Percentiles rank a stretch among this genome's conserved stretches.
These are phyloP conservation scores for Apaloderma vittatum DNA, from an alignment of 2,113 vertebrate genomes.

Conservation along the genomic window DNA sequence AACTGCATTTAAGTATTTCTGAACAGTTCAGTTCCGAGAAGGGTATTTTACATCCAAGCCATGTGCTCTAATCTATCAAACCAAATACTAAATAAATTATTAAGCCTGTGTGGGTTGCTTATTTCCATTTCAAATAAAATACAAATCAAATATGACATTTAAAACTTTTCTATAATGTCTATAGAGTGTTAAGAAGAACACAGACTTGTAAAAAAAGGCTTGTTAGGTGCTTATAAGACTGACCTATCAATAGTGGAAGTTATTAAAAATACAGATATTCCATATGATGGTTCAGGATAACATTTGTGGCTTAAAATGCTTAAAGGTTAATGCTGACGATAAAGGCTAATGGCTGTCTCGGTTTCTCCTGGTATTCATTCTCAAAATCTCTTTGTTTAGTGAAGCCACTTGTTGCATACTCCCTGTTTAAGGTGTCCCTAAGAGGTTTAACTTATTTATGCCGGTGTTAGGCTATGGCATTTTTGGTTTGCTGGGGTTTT, in stretches of 20 bases:
- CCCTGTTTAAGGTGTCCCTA: background rate
- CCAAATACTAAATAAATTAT: constrained; percentile 48
- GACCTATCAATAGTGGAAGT: background rate
- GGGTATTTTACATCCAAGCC: background rate
- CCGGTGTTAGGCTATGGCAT: fast-evolving
- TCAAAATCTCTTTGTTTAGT: background rate
- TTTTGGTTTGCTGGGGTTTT: background rate
- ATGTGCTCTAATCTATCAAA: background rate
- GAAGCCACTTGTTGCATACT: background rate
- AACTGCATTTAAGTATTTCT: background rate
- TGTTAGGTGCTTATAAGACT: background rate
- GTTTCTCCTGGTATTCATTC: background rate
- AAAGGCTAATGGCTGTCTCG: background rate
- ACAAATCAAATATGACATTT: constrained; percentile 30
- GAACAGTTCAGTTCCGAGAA: background rate
- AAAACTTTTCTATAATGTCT: background rate
- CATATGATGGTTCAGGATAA: background rate
- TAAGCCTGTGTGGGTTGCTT: background rate
- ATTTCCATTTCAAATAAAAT: constrained; percentile 55
- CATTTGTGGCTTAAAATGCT: background rate
- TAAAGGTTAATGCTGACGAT: background rate
- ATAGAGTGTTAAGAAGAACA: background rate
- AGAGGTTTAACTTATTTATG: background rate
- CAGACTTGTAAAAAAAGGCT: background rate
- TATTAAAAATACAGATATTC: background rate